A percentile compares a stretch with the other conserved stretches of the same genome.
Evolutionary conservation across 2,113 vertebrate genomes (phyloP).

Genomic region (Oenanthe oenanthe): DNA sequence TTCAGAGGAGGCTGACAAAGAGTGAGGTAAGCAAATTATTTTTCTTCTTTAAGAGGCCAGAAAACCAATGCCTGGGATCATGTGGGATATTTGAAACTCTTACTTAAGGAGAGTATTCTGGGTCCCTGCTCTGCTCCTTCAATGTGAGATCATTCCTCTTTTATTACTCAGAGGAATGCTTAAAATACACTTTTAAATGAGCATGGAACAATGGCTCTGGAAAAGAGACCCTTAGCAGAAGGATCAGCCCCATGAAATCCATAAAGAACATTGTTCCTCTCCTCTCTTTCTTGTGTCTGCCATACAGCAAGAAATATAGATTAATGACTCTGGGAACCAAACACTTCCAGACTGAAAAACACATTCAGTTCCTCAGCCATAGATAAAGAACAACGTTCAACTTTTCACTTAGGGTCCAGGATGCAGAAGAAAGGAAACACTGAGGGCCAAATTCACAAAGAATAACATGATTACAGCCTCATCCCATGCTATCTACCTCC

Average conservation of each 20-base stretch:
- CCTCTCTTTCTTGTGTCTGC: background rate
- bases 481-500: background rate
- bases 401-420: background rate
- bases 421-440: background rate
- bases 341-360: background rate
- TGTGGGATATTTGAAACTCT: background rate
- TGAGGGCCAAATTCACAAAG: background rate
- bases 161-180: background rate
- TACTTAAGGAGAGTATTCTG: background rate
- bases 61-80: background rate
- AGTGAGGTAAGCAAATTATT: background rate
- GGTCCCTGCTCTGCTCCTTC: background rate
- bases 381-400: background rate
- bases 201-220: background rate
- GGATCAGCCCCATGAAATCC: background rate
- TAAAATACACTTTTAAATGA: background rate
- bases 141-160: background rate
- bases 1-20: background rate
- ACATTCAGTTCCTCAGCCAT: background rate
- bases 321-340: background rate
- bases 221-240: background rate
- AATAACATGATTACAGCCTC: background rate
- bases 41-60: background rate
- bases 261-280: background rate
- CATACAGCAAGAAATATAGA: background rate